phyloP scores from a whole-genome alignment of 2,888 invertebrate genomes.

The Pheosia gnoma region DNA sequence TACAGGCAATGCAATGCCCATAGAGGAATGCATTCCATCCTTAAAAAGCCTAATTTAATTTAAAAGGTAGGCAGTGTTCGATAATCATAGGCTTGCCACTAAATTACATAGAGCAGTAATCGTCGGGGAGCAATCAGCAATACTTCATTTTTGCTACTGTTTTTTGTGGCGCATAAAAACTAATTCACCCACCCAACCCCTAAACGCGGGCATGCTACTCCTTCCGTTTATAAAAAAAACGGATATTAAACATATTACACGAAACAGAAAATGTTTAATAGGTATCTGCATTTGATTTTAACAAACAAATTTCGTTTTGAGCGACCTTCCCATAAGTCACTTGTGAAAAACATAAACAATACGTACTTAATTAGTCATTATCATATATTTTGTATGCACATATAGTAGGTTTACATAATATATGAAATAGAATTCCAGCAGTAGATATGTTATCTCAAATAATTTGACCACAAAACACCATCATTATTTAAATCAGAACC shows the following conservation, averaged over 20 bases:
- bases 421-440: too few species aligned
- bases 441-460: not conserved
- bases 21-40: constrained; percentile 68
- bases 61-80: constrained; percentile 82
- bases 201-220: constrained; percentile 46
- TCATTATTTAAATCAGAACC: constrained; percentile 3
- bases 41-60: constrained; percentile 84
- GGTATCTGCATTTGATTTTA: too few species aligned
- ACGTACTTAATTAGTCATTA: too few species aligned
- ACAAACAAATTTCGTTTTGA: too few species aligned
- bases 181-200: constrained; percentile 43
- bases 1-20: constrained; percentile 52
- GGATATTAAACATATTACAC: not conserved
- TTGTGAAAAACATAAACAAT: too few species aligned
- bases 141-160: constrained; percentile 81
- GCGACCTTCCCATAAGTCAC: too few species aligned
- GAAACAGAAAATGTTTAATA: too few species aligned
- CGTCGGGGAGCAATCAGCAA: constrained; percentile 79
- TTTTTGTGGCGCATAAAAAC: constrained; percentile 70
- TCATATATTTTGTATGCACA: too few species aligned
- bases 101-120: constrained; percentile 80
- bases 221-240: constrained; percentile 41
- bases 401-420: too few species aligned
- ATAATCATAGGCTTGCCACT: constrained; percentile 80
- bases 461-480: not conserved